phyloP scores from a whole-genome alignment of 2,888 invertebrate species.

The Mimachlamys varia region DNA sequence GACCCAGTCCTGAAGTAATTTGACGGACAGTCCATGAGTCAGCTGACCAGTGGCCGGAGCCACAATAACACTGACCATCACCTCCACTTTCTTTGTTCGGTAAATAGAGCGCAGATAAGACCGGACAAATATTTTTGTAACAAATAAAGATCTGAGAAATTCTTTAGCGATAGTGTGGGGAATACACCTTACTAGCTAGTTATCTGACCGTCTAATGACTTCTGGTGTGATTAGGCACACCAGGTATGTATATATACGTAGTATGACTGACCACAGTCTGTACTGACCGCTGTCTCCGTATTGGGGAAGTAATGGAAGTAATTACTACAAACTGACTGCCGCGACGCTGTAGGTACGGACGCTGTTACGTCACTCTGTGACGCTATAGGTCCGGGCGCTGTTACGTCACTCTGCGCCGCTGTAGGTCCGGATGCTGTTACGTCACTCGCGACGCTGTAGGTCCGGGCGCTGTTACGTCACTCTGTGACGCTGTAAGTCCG shows the following conservation, averaged over 20 bases:
- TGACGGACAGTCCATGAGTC: constrained; percentile 16
- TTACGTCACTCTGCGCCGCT: too few relatives aligned
- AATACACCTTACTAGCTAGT: background rate
- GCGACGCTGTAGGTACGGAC: background rate
- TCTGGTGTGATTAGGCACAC: constrained; percentile 6
- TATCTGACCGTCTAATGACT: background rate
- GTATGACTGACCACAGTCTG: too few relatives aligned
- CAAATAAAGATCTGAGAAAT: constrained; percentile 31
- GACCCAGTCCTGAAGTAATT: constrained; percentile 2
- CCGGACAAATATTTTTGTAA: constrained; percentile 20
- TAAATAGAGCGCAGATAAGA: background rate
- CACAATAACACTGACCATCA: constrained; percentile 31
- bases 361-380: background rate
- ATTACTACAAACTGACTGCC: background rate
- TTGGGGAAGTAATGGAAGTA: background rate
- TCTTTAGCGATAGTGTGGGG: background rate
- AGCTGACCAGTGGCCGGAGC: constrained; percentile 29
- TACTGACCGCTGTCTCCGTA: background rate
- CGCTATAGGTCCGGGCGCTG: background rate
- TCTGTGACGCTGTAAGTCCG: too few relatives aligned
- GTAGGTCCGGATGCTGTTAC: background rate
- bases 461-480: background rate
- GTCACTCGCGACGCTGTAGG: background rate
- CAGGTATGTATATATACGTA: background rate
- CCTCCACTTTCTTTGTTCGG: constrained; percentile 12